Evolutionary conservation across 1,140 invertebrate species (phyloP), one percentile per base, ranked within the genome.

Genomic region (Goniozus legneri): DNA sequence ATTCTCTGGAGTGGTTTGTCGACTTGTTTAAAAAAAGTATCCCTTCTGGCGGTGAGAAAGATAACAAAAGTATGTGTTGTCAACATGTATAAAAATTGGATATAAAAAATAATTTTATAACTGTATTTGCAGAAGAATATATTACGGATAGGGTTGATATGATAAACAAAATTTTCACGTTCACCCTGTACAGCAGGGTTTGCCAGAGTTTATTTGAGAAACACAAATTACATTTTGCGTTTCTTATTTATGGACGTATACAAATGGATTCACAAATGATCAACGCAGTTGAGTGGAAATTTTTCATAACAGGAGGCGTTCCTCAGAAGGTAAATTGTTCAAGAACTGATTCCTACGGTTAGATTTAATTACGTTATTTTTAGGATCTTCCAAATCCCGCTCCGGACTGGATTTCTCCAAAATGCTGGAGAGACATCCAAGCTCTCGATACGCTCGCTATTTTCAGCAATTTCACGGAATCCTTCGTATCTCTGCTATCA

Each of bases 1-100:
- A 87, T 62, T 88, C 85, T 3, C 67, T 88, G 13, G 81, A 83
- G 44, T 89, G 86, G 86, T 88, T 87, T 60, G 80, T 87, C 44
- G 80, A 80, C 38, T 80, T 88, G 3, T 87, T 87, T 61, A 77
- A 78, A 38, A 80, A 79, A 48, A 87, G 78, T 59, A 90, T 88
- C 58, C n/a, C n/a, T n/a, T 74, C 80, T 6, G 80, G 81, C 47
- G 80, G 84, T 0, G 83, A 86, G 56, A 82, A 82, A 60, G 64
- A 59, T 32, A 58, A 73, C 24, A 27, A 27, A 10, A 10, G 10
- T 27, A 27, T 6, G n/a, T n/a, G n/a, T n/a, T n/a, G n/a, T n/a
- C n/a, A n/a, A n/a, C n/a, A n/a, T n/a, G n/a, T n/a, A n/a, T n/a
- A n/a, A n/a, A n/a, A n/a, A n/a, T n/a, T n/a, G n/a, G n/a, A n/a